A percentile compares a stretch with the other conserved stretches of the same genome.
Evolutionary conservation across 2,797 vertebrate genomes (phyloP).

Genomic region (Neosalanx taihuensis): DNA sequence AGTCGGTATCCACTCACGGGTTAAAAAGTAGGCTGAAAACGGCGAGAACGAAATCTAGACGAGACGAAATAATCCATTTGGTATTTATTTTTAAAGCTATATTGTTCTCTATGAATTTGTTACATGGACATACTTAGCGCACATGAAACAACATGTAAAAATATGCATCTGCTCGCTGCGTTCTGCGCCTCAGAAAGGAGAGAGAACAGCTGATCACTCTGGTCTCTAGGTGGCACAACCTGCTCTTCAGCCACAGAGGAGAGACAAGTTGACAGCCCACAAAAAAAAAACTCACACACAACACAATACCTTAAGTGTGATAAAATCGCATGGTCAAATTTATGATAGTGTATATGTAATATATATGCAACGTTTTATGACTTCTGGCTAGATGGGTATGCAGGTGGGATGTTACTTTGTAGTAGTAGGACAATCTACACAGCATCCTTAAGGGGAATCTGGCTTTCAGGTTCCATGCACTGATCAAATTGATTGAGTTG

Average conservation of each 20-base stretch:
- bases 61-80: neutral
- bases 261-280: neutral
- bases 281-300: neutral
- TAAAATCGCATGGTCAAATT: neutral
- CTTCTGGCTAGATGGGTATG: too few species aligned
- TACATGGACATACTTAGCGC: neutral
- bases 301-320: neutral
- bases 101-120: neutral
- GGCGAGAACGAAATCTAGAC: neutral
- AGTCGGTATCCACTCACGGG: neutral
- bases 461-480: too few species aligned
- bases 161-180: neutral
- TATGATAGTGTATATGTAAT: too few species aligned
- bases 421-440: too few species aligned
- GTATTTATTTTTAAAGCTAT: neutral
- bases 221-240: constrained; percentile 14
- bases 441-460: too few species aligned
- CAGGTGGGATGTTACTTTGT: too few species aligned
- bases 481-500: neutral
- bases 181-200: neutral
- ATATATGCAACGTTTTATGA: too few species aligned
- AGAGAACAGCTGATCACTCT: constrained; percentile 4
- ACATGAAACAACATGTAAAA: neutral
- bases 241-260: neutral
- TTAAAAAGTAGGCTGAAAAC: too few species aligned